These are phyloP conservation scores for Heliconius eleuchia DNA, from an alignment of 1,140 invertebrate genomes.

Conservation along the genomic window DNA sequence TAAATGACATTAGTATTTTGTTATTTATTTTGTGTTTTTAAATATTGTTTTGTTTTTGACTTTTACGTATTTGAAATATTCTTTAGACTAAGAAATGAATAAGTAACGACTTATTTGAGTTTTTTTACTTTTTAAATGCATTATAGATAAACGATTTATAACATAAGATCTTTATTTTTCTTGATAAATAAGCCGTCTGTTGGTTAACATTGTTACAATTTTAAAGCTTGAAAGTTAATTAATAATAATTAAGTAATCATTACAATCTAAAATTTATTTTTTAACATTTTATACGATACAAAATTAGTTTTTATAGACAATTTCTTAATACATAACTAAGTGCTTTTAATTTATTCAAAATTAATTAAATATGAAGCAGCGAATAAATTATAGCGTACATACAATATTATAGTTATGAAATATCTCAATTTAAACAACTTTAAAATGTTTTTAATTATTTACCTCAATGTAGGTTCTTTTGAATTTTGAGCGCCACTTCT, in stretches of 20 bases:
- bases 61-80: too few species aligned
- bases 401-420: not conserved
- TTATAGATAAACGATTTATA: too few species aligned
- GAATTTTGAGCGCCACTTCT: slow-evolving; percentile 63
- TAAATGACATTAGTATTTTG: too few species aligned
- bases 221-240: too few species aligned
- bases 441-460: slow-evolving; percentile 37
- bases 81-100: not conserved
- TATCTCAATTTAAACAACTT: slow-evolving; percentile 21
- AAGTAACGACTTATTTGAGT: not conserved
- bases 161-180: too few species aligned
- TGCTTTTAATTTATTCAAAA: not conserved
- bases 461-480: slow-evolving; percentile 43
- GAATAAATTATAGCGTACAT: not conserved
- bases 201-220: too few species aligned
- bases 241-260: too few species aligned
- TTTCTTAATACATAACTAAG: not conserved
- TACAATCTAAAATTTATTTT: not conserved
- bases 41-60: too few species aligned
- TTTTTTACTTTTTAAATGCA: too few species aligned
- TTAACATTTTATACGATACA: not conserved
- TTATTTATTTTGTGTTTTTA: too few species aligned
- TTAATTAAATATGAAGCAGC: not conserved
- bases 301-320: not conserved
- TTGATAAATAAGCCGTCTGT: too few species aligned